phyloP scores from a whole-genome alignment of 2,113 vertebrate genomes.

The Petrocephalus zakoni region DNA sequence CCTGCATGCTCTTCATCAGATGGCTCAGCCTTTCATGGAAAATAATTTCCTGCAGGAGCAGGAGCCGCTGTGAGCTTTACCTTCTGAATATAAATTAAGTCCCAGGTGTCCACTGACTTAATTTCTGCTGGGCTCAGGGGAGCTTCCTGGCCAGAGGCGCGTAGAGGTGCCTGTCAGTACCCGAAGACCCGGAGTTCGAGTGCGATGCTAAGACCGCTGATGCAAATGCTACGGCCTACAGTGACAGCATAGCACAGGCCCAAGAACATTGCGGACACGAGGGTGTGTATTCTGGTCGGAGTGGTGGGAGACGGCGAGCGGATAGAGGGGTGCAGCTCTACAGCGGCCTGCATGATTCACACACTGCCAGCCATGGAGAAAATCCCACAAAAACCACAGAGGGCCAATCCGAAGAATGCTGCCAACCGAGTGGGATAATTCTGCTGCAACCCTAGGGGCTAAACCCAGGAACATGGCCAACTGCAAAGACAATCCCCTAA shows the following conservation, averaged over 20 bases:
- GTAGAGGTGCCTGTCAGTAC: not conserved
- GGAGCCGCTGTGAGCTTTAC: not conserved
- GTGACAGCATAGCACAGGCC: not conserved
- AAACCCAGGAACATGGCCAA: not conserved
- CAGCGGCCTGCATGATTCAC: not conserved
- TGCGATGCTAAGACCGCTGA: not conserved
- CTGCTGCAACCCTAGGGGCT: not conserved
- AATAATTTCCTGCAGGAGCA: not conserved
- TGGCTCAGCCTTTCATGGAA: not conserved
- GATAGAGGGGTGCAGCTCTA: not conserved
- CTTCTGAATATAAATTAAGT: not conserved
- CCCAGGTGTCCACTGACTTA: conserved; percentile 7
- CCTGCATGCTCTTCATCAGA: not conserved
- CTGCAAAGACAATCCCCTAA: not conserved
- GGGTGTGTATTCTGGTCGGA: not conserved
- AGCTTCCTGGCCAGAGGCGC: not conserved
- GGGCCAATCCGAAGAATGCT: not conserved
- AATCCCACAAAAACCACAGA: not conserved
- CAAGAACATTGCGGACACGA: not conserved
- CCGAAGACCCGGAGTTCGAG: not conserved
- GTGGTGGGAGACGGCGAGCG: not conserved
- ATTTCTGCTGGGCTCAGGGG: not conserved
- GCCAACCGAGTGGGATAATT: not conserved
- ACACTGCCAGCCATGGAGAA: not conserved
- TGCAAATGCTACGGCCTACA: not conserved